These are phyloP conservation scores for Poeciliopsis gracilis DNA, from an alignment of 2,797 vertebrate species.

Conservation along the genomic window DNA sequence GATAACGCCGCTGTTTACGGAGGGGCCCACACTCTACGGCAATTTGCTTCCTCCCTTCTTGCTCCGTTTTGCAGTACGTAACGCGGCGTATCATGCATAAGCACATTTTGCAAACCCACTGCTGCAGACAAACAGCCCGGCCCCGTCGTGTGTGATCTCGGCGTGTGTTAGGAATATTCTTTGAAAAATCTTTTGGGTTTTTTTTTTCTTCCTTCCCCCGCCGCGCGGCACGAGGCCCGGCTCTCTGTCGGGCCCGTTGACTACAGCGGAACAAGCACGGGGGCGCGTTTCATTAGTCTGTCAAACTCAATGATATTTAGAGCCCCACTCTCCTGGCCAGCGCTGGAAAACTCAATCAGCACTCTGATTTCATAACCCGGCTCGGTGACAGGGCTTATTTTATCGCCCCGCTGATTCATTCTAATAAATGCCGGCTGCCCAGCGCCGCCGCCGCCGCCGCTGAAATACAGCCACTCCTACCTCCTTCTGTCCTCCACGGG, in stretches of 20 bases:
- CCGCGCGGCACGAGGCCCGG: slow-evolving; percentile 26
- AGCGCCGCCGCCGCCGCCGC: slow-evolving; percentile 34
- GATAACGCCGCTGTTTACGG: slow-evolving; percentile 75
- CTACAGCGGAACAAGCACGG: slow-evolving; percentile 57
- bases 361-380: slow-evolving; percentile 92
- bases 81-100: slow-evolving; percentile 50
- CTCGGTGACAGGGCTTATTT: slow-evolving; percentile 88
- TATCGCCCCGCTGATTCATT: slow-evolving; percentile 83
- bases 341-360: slow-evolving; percentile 82
- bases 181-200: slow-evolving; percentile 10
- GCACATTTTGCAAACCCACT: slow-evolving; percentile 44
- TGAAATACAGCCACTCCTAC: slow-evolving; percentile 71
- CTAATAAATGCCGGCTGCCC: slow-evolving; percentile 78
- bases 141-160: slow-evolving; percentile 30
- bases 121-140: slow-evolving; percentile 26
- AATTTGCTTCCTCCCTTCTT: slow-evolving; percentile 58
- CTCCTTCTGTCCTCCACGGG: slow-evolving; percentile 60
- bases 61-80: slow-evolving; percentile 37
- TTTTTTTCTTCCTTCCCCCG: not conserved
- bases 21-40: slow-evolving; percentile 71
- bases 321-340: slow-evolving; percentile 67
- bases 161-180: slow-evolving; percentile 5
- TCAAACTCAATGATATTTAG: slow-evolving; percentile 84
- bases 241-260: slow-evolving; percentile 40
- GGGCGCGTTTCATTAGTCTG: slow-evolving; percentile 82